Percentiles rank a stretch among this genome's conserved stretches.
phyloP scores from a whole-genome alignment of 1,140 invertebrate genomes.

The Alviniconcha marisindica region DNA sequence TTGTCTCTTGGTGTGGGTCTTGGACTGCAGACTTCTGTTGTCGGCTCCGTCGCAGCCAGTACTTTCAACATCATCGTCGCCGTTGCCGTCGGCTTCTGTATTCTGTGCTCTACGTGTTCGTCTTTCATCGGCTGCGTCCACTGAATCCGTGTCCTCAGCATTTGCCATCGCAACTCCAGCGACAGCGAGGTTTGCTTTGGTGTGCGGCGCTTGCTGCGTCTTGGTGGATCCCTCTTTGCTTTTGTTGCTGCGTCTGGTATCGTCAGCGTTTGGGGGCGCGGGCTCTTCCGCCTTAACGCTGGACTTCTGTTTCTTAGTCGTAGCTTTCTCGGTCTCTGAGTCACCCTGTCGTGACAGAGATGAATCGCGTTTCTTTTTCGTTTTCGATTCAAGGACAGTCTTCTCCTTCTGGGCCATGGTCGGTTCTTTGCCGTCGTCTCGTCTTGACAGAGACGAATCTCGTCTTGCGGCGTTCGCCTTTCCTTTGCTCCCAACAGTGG shows the following conservation, averaged over 20 bases:
- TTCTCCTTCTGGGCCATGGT: background rate
- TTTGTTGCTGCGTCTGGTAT: background rate
- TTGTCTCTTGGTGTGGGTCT: too few relatives aligned
- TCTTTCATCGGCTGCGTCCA: too few relatives aligned
- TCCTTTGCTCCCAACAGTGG: background rate
- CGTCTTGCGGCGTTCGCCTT: background rate
- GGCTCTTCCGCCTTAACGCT: background rate
- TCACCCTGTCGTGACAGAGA: background rate
- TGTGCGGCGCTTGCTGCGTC: too few relatives aligned
- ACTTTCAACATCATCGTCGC: too few relatives aligned
- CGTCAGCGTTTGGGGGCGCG: background rate
- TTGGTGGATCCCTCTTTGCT: background rate
- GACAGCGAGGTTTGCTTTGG: too few relatives aligned
- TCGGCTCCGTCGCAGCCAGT: too few relatives aligned
- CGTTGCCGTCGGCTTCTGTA: too few relatives aligned
- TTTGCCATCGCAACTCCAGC: too few relatives aligned
- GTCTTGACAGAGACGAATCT: background rate
- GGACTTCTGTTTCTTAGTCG: background rate
- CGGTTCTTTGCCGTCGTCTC: background rate
- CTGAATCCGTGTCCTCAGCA: too few relatives aligned
- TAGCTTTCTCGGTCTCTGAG: background rate
- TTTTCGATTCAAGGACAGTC: background rate
- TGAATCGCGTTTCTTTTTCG: background rate
- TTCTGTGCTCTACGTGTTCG: too few relatives aligned
- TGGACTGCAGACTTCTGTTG: too few relatives aligned